These are phyloP conservation scores for Coleophora deauratella DNA, from an alignment of 2,888 invertebrate species.

Conservation along the genomic window DNA sequence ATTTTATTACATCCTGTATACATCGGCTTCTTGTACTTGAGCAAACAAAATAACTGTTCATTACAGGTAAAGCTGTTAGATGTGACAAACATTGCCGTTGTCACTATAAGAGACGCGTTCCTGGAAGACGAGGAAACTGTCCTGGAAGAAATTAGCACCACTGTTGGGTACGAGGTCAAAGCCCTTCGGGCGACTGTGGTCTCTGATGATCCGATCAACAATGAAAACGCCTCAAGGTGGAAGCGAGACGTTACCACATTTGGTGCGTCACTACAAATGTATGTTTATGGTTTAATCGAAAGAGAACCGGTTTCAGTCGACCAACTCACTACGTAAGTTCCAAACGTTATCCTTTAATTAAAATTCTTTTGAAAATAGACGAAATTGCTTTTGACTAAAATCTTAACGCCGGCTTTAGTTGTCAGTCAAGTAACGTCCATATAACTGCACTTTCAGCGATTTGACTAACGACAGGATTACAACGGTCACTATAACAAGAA, in stretches of 20 bases:
- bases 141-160: constrained; percentile 35
- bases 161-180: constrained; percentile 54
- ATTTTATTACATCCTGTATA: too few species aligned
- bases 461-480: constrained; percentile 35
- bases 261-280: constrained; percentile 44
- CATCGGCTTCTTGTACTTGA: too few species aligned
- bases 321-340: constrained; percentile 40
- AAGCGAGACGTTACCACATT: constrained; percentile 22
- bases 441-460: constrained; percentile 33
- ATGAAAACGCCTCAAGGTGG: constrained; percentile 20
- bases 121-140: constrained; percentile 48
- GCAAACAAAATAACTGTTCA: background rate
- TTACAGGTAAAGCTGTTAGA: constrained; percentile 62
- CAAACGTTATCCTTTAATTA: too few species aligned
- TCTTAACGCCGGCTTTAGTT: too few species aligned
- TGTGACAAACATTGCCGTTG: constrained; percentile 48
- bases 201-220: constrained; percentile 22
- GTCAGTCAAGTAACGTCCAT: background rate
- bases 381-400: too few species aligned
- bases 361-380: too few species aligned
- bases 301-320: constrained; percentile 43
- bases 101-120: constrained; percentile 50
- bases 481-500: constrained; percentile 36
- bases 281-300: constrained; percentile 48
- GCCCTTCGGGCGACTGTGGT: constrained; percentile 50